phyloP scores from a whole-genome alignment of 2,113 vertebrate species.

The Rhizomys pruinosus region DNA sequence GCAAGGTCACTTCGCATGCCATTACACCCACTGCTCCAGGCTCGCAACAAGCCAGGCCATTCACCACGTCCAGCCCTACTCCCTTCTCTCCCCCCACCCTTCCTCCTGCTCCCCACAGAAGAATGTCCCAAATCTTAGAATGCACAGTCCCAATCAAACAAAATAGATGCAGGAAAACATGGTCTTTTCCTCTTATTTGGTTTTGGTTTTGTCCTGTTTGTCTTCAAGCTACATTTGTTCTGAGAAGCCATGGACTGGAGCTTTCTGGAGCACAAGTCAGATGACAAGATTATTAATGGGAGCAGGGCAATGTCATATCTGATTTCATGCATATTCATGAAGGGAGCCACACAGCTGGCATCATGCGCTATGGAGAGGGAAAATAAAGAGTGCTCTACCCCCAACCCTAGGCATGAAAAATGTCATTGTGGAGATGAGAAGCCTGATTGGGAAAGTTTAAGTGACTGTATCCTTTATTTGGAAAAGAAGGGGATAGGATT shows the following conservation, averaged over 20 bases:
- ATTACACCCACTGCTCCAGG: conserved; percentile 90
- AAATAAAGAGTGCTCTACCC: conserved; percentile 83
- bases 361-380: conserved; percentile 86
- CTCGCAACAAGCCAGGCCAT: conserved; percentile 88
- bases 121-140: conserved; percentile 85
- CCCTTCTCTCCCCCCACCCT: conserved; percentile 66
- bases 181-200: conserved; percentile 76
- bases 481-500: conserved; percentile 76
- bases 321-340: conserved; percentile 98
- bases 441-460: conserved; percentile 81
- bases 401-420: conserved; percentile 83
- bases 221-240: conserved; percentile 87
- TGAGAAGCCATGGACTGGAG: conserved; percentile 87
- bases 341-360: conserved; percentile 93
- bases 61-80: conserved; percentile 84
- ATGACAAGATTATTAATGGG: conserved; percentile 99
- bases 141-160: conserved; percentile 87
- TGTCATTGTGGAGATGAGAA: conserved; percentile 84
- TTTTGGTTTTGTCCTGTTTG: conserved; percentile 74
- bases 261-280: conserved; percentile 91
- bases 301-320: conserved; percentile 92
- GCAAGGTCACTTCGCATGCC: conserved; percentile 94
- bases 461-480: conserved; percentile 79
- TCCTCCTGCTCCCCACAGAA: conserved; percentile 73
- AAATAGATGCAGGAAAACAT: conserved; percentile 69